These are phyloP conservation scores for Thysanoteuthis rhombus DNA, from an alignment of 2,888 invertebrate genomes.

Conservation along the genomic window DNA sequence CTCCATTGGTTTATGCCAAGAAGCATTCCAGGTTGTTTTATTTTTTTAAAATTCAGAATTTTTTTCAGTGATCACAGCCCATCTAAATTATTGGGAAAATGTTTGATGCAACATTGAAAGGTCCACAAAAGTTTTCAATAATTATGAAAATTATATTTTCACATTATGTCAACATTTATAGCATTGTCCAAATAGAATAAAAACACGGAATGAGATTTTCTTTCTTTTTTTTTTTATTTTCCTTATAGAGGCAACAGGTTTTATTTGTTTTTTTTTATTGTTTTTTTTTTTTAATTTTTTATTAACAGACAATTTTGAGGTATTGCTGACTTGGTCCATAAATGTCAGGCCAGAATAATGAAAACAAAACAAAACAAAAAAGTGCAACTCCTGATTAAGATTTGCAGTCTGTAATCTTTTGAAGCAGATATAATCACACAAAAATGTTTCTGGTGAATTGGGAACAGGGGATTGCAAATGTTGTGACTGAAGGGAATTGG, in stretches of 20 bases:
- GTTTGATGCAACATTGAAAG: background rate
- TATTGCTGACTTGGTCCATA: background rate
- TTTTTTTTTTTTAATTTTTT: background rate
- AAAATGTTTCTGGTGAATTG: background rate
- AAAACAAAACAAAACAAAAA: background rate
- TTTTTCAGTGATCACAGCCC: no score
- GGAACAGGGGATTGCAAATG: background rate
- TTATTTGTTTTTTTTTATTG: no score
- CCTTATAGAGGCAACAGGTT: conserved; percentile 12
- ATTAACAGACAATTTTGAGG: conserved; percentile 12
- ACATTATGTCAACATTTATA: background rate
- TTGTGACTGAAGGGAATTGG: background rate
- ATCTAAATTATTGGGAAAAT: background rate
- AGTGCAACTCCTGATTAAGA: background rate
- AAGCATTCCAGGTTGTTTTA: no score
- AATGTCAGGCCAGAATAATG: conserved; percentile 12
- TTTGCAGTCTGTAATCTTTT: background rate
- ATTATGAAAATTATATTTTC: background rate
- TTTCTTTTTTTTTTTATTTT: conserved; percentile 12
- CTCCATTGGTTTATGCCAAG: no score
- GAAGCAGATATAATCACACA: background rate
- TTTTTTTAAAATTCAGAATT: no score
- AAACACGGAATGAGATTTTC: background rate
- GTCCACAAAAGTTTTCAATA: background rate
- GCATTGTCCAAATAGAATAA: background rate